Evolutionary conservation across 2,888 invertebrate species (phyloP).

Genomic region (Hydropsyche betteni): DNA sequence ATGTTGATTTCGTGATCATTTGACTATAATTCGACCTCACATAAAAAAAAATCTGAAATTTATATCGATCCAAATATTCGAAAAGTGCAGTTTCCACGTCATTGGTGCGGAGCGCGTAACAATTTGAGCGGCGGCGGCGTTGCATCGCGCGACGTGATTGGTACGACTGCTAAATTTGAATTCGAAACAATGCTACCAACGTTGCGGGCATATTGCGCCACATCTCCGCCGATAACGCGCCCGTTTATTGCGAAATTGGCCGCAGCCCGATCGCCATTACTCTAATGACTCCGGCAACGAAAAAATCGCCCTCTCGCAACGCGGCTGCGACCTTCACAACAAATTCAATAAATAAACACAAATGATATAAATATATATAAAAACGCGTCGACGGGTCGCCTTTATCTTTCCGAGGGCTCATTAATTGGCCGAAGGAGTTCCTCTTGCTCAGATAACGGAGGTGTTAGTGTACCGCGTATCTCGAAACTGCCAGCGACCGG

Average conservation of each 20-base stretch:
- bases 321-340: background rate
- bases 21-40: no score
- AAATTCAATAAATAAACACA: background rate
- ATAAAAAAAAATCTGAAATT: no score
- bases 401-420: background rate
- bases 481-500: slow-evolving; percentile 32
- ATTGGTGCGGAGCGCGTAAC: background rate
- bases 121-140: slow-evolving; percentile 26
- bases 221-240: slow-evolving; percentile 4
- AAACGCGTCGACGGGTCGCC: slow-evolving; percentile 5
- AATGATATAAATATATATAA: background rate
- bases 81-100: no score
- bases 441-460: slow-evolving; percentile 11
- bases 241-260: slow-evolving; percentile 13
- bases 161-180: slow-evolving; percentile 36
- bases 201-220: slow-evolving; percentile 14
- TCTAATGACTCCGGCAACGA: background rate
- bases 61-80: no score
- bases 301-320: background rate
- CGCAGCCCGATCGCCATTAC: background rate
- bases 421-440: slow-evolving; percentile 19
- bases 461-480: slow-evolving; percentile 26
- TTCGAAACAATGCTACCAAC: slow-evolving; percentile 40
- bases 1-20: no score
- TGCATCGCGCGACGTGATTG: slow-evolving; percentile 29